A percentile compares a stretch with the other conserved stretches of the same genome.
phyloP scores from a whole-genome alignment of 2,113 vertebrate species.

The Brachionichthys hirsutus region DNA sequence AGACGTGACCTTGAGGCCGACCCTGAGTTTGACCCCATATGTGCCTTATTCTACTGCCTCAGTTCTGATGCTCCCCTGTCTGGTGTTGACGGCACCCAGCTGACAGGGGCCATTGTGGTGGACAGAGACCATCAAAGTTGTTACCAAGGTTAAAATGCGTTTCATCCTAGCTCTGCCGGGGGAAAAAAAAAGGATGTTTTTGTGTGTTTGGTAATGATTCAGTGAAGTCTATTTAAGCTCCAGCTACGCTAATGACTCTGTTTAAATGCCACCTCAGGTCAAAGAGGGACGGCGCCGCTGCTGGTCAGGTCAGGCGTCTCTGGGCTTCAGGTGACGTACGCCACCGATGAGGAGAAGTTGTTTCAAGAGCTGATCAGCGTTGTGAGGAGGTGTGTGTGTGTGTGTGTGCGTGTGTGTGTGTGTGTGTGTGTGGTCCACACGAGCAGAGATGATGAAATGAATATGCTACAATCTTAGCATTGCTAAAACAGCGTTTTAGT shows the following conservation, averaged over 20 bases:
- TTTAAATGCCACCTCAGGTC: conserved; percentile 65
- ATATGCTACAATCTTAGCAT: no score
- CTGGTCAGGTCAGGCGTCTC: conserved; percentile 92
- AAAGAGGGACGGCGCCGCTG: conserved; percentile 84
- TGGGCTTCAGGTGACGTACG: conserved; percentile 89
- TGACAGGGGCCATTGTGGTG: conserved; percentile 89
- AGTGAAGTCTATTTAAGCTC: no score
- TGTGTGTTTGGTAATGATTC: no score
- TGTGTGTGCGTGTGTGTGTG: conserved; percentile 79
- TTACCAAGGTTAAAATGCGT: conserved; percentile 74
- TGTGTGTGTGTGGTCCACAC: conserved; percentile 71
- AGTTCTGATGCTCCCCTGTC: conserved; percentile 84
- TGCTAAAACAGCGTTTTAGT: no score
- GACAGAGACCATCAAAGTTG: conserved; percentile 78
- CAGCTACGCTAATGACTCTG: background rate
- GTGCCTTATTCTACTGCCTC: conserved; percentile 97
- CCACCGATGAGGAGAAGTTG: conserved; percentile 89
- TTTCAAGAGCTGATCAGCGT: conserved; percentile 88
- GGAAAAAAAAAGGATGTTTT: background rate
- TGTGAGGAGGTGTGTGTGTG: conserved; percentile 84
- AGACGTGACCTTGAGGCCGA: conserved; percentile 93
- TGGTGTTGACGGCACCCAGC: conserved; percentile 76
- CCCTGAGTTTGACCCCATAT: conserved; percentile 97
- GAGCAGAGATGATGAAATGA: no score
- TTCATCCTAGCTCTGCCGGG: background rate